Base-by-base conservation (phyloP, 2,888 invertebrate genomes). In the Lutraria lutraria region DNA sequence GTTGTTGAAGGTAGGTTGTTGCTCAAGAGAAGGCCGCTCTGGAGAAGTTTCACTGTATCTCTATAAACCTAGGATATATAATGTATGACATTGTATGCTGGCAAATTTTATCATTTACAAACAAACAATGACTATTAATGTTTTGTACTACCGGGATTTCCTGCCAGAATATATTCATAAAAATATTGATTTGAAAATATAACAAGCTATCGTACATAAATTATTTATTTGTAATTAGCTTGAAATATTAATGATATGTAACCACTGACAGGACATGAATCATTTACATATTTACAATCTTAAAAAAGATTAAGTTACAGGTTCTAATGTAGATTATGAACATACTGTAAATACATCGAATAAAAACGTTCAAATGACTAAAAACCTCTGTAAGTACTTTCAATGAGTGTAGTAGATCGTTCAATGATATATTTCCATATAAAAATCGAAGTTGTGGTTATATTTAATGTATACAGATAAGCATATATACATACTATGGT, bases 391-490 rank as follows among this genome's bases (percentile, higher is more conserved):
- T 25, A 68, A n/a, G 25, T 68, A 68, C 63, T 68, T 68, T 31
- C 19, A 76, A 13, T 34, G 31, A 34, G 34, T 34, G 19, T 10
- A 10, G 31, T 76, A 76, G 31, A 76, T 31, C 34, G 76, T 76
- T 76, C 16, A 76, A 31, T 76, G 76, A 76, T 76, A 76, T 19
- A 13, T 34, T 31, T 31, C 34, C n/a, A 1, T 76, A 76, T 34
- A 31, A 19, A 76, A 6, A 76, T 76, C 76, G 34, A 15, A 16
- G 31, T 76, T 76, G 16, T 31, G 76, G 76, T 76, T 34, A 76
- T 31, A 31, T 31, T 76, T 12, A 68, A 15, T 76, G 15, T 76
- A 76, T 76, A 76, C 34, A 31, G 76, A 76, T 76, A 76, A 76
- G 76, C 76, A 19, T 31, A 25, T 31, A 8, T 34, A 76, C 15